Percentiles rank a stretch among this genome's conserved stretches.
Conservation (phyloP, 2,797 vertebrate genomes). For the Falco concolor region DNA sequence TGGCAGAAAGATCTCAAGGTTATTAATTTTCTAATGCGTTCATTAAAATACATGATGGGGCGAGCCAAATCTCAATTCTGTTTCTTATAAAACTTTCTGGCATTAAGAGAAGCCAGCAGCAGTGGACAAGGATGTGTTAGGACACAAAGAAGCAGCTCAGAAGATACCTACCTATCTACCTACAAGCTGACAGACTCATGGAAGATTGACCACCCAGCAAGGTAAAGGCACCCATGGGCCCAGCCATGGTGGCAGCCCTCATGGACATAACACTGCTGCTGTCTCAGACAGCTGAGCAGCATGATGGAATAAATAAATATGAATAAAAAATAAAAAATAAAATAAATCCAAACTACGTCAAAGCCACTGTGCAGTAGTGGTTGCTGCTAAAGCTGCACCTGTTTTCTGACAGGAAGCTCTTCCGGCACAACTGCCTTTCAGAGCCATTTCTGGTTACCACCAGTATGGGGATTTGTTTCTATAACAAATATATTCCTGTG, state of each 20-base stretch:
- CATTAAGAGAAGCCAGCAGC: background rate
- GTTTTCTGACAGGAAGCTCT: constrained; percentile 43
- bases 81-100: background rate
- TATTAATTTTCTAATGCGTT: background rate
- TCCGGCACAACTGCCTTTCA: background rate
- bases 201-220: background rate
- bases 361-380: background rate
- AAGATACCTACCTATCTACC: background rate
- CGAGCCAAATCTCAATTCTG: background rate
- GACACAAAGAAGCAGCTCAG: background rate
- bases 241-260: background rate
- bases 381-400: background rate
- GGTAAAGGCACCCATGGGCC: background rate
- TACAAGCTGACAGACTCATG: background rate
- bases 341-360: background rate
- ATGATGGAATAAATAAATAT: background rate
- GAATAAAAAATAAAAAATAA: background rate
- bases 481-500: background rate
- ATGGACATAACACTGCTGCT: background rate
- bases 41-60: background rate
- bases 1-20: background rate
- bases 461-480: constrained; percentile 1
- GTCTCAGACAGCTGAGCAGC: background rate
- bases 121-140: background rate
- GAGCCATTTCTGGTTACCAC: background rate